phyloP scores from a whole-genome alignment of 1,140 invertebrate genomes.

The Proales similis region DNA sequence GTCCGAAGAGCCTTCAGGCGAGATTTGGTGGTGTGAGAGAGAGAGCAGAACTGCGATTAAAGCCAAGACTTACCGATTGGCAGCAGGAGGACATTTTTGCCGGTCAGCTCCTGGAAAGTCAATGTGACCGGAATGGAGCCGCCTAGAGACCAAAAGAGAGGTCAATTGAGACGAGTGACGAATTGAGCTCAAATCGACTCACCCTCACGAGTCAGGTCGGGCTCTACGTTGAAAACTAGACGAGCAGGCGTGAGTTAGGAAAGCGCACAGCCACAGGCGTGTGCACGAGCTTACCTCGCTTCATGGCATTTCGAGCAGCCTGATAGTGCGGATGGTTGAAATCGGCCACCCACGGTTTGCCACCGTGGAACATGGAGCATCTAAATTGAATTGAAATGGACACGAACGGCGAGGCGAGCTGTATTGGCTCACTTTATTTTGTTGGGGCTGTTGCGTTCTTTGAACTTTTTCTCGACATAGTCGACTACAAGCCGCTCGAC shows the following conservation, averaged over 20 bases:
- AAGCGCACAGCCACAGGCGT: constrained; percentile 42
- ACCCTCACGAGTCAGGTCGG: constrained; percentile 87
- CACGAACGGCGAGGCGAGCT: background rate
- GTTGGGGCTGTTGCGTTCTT: constrained; percentile 71
- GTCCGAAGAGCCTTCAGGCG: constrained; percentile 61
- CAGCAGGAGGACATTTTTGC: constrained; percentile 82
- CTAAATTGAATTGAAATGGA: constrained; percentile 45
- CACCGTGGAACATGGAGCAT: constrained; percentile 65
- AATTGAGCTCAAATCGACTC: too few relatives aligned
- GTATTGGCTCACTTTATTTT: constrained; percentile 63
- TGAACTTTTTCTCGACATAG: constrained; percentile 65
- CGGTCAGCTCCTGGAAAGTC: constrained; percentile 70
- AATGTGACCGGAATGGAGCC: constrained; percentile 34
- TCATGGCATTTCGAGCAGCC: constrained; percentile 75
- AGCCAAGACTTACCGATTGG: constrained; percentile 64
- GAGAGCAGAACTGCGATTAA: background rate
- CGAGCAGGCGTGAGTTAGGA: too few relatives aligned
- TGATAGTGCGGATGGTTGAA: constrained; percentile 81
- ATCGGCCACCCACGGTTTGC: constrained; percentile 81
- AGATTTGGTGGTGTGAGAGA: background rate
- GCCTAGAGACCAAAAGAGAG: constrained; percentile 32
- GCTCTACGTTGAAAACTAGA: constrained; percentile 85
- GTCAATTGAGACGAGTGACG: constrained; percentile 70
- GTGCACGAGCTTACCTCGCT: too few relatives aligned
- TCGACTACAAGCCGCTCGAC: constrained; percentile 54